phyloP scores from a whole-genome alignment of 2,797 vertebrate genomes.

The Coilia nasus region DNA sequence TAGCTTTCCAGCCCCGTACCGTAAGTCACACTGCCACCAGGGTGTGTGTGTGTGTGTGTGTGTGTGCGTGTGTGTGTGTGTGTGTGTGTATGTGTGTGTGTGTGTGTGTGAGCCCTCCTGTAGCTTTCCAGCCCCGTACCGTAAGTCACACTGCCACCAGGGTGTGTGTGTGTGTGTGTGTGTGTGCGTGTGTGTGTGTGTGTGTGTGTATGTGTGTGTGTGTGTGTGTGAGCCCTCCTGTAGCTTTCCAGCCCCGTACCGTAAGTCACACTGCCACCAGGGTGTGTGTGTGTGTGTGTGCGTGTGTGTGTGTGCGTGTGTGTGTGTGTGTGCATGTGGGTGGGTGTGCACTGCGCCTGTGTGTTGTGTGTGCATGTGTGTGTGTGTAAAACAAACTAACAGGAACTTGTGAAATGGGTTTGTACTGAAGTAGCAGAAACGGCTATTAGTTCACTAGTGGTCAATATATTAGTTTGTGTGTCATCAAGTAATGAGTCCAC shows the following conservation, averaged over 20 bases:
- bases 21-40: slow-evolving; percentile 1
- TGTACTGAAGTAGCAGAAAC: neutral
- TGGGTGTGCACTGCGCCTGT: too few species aligned
- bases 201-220: too few species aligned
- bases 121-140: neutral
- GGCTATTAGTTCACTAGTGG: neutral
- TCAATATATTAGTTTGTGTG: neutral
- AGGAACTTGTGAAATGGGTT: neutral
- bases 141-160: slow-evolving; percentile 1
- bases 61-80: neutral
- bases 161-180: neutral
- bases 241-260: too few species aligned
- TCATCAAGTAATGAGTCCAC: too few species aligned
- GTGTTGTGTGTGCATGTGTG: neutral
- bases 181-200: neutral
- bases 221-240: too few species aligned
- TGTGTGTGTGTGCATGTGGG: too few species aligned
- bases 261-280: too few species aligned
- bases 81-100: too few species aligned
- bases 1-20: neutral
- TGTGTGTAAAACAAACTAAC: neutral
- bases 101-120: neutral
- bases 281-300: too few species aligned
- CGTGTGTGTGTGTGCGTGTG: too few species aligned
- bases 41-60: neutral